Conservation (phyloP, 2,797 vertebrate genomes). For the Onychomys torridus region DNA sequence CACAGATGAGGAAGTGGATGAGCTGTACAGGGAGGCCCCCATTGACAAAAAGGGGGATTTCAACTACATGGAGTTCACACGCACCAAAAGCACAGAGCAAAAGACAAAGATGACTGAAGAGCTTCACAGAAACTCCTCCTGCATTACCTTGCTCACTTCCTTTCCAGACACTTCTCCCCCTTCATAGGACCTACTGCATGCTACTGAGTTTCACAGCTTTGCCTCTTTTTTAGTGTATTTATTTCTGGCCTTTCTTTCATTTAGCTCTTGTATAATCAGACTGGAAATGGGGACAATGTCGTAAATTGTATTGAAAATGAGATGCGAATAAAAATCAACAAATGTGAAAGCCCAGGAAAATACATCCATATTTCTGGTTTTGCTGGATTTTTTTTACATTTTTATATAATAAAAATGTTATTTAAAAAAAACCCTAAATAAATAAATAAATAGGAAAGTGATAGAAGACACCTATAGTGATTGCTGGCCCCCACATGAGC, state of each 20-base stretch:
- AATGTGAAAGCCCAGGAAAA: slow-evolving; percentile 86
- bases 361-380: slow-evolving; percentile 89
- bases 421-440: too few species aligned
- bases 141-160: neutral
- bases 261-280: slow-evolving; percentile 87
- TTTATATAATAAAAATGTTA: slow-evolving; percentile 91
- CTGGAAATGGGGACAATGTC: slow-evolving; percentile 81
- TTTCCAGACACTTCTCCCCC: slow-evolving; percentile 84
- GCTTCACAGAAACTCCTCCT: too few species aligned
- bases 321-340: slow-evolving; percentile 82
- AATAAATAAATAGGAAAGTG: neutral
- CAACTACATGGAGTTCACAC: slow-evolving; percentile 98
- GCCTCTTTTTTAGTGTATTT: slow-evolving; percentile 88
- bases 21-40: slow-evolving; percentile 98
- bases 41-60: slow-evolving; percentile 98
- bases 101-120: slow-evolving; percentile 97
- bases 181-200: slow-evolving; percentile 88
- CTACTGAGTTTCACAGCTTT: slow-evolving; percentile 86
- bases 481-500: neutral
- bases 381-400: slow-evolving; percentile 94
- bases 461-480: neutral
- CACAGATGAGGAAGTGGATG: slow-evolving; percentile 97
- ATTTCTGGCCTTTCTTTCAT: slow-evolving; percentile 84
- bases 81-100: slow-evolving; percentile 98
- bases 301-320: slow-evolving; percentile 83